Evolutionary conservation across 2,797 vertebrate species (phyloP).

Genomic region (Neomorphus geoffroyi): DNA sequence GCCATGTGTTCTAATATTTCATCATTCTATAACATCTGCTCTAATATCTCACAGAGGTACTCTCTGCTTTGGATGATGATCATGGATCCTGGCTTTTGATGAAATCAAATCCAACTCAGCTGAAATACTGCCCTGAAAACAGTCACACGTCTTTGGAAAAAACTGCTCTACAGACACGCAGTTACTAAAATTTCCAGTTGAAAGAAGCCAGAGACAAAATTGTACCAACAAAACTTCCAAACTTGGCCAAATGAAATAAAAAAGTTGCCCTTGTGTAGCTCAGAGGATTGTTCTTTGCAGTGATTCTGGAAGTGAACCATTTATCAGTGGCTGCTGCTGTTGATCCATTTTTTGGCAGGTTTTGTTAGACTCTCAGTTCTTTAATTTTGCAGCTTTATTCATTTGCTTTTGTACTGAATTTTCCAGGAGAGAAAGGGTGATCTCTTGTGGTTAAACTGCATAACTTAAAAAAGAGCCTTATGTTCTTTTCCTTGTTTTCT

Average conservation of each 20-base stretch:
- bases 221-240: background rate
- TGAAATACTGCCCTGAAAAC: background rate
- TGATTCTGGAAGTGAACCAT: background rate
- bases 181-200: background rate
- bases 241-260: background rate
- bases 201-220: background rate
- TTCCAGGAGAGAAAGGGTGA: slow-evolving; percentile 17
- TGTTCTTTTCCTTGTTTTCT: background rate
- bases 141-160: background rate
- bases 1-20: background rate
- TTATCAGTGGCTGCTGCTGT: background rate
- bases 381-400: background rate
- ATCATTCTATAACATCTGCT: background rate
- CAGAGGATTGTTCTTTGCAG: background rate
- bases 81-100: background rate
- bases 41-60: background rate
- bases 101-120: background rate
- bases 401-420: background rate
- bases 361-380: background rate
- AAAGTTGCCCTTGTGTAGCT: background rate
- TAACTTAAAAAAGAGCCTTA: background rate
- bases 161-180: background rate
- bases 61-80: background rate
- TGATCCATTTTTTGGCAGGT: background rate
- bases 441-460: slow-evolving; percentile 22